These are phyloP conservation scores for Panurus biarmicus DNA, from an alignment of 2,113 vertebrate genomes.

Conservation along the genomic window DNA sequence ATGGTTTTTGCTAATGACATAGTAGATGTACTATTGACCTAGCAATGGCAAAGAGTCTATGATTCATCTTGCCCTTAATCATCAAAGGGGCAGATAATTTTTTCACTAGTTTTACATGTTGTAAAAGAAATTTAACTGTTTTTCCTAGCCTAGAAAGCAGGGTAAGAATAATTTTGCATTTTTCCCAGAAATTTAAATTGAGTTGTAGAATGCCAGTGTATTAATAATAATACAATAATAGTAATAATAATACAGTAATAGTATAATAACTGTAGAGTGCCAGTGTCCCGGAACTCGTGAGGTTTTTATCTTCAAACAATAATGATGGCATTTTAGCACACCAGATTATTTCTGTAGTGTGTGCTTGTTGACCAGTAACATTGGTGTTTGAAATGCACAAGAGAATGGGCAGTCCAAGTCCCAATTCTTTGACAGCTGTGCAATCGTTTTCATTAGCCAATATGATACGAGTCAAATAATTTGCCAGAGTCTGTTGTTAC, in stretches of 20 bases:
- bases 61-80: background rate
- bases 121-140: background rate
- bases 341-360: background rate
- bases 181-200: background rate
- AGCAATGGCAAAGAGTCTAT: background rate
- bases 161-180: background rate
- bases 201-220: too few relatives aligned
- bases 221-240: too few relatives aligned
- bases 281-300: background rate
- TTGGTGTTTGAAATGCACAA: background rate
- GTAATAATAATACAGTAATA: too few relatives aligned
- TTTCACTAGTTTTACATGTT: background rate
- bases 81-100: background rate
- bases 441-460: background rate
- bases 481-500: background rate
- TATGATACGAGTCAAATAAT: background rate
- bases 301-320: background rate
- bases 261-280: background rate
- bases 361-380: background rate
- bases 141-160: background rate
- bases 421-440: background rate
- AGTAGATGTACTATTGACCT: background rate
- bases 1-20: background rate
- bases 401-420: background rate
- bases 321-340: background rate